These are phyloP conservation scores for Conops quadrifasciatus DNA, from an alignment of 2,888 invertebrate species.

Conservation along the genomic window DNA sequence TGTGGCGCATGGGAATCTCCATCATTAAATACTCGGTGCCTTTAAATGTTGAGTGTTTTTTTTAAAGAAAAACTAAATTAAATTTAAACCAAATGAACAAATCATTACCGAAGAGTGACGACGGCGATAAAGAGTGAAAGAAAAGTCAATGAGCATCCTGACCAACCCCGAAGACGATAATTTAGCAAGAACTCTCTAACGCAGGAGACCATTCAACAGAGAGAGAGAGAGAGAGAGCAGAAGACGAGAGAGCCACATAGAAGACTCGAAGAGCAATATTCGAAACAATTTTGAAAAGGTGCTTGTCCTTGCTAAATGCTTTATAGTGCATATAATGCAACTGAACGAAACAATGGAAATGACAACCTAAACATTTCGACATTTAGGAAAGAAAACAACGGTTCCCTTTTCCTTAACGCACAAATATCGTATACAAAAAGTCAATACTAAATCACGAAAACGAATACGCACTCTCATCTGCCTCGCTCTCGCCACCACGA, in stretches of 20 bases:
- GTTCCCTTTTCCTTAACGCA: constrained; percentile 29
- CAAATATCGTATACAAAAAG: neutral
- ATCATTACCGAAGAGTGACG: constrained; percentile 29
- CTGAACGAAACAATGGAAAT: constrained; percentile 22
- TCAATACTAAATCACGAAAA: constrained; percentile 27
- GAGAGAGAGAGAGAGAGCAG: neutral
- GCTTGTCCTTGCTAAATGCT: constrained; percentile 23
- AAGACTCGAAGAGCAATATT: neutral
- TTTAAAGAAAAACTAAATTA: constrained; percentile 32
- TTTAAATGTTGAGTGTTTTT: constrained; percentile 4
- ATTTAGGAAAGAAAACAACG: neutral
- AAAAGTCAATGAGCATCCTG: neutral
- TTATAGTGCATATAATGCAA: neutral
- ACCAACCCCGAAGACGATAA: neutral
- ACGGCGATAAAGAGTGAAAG: neutral
- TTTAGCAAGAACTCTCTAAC: neutral
- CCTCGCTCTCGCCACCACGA: neutral
- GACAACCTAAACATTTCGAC: neutral
- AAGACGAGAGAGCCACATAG: neutral
- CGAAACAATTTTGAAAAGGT: neutral
- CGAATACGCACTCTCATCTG: constrained; percentile 22
- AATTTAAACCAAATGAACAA: constrained; percentile 35
- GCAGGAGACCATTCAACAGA: neutral
- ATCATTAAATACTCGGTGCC: neutral
- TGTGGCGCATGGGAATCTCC: no score